Base-by-base conservation (phyloP, 35 echinoderm and acorn worm species). In the Hemicentrotus pulcherrimus region DNA sequence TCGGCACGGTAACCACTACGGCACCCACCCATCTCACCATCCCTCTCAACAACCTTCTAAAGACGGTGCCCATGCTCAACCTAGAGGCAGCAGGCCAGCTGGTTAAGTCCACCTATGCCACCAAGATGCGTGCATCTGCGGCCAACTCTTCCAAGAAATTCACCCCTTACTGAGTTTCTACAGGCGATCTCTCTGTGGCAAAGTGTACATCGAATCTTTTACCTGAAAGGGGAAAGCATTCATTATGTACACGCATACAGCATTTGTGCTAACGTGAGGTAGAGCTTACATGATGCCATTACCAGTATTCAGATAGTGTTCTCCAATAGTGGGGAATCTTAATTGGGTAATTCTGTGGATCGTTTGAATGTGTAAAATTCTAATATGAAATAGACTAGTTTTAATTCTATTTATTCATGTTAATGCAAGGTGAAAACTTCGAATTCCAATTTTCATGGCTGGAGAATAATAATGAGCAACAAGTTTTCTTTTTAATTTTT, bases 41-140 rank as follows among this genome's bases (percentile, higher is more conserved):
- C 48, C 96, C 96, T 47, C 96, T 96, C 31, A 94, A 94, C 94
- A 96, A 89, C 88, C 60, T 96, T n/a, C 96, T 96, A 30, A 96
- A 96, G 94, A 86, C 96, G 71, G 96, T 96, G 48, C 96, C 96
- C 48, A 94, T 96, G 50, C 94, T 96, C 94, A 96, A 91, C 88
- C 48, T 96, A 94, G 96, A 96, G 86, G 86, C 96, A 18, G 94
- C 96, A 32, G 94, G 86, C 32, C 87, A 85, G 52, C 96, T 94
- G 24, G 94, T 86, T 94, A 96, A 94, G 55, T 94, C 94, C 86
- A 94, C 96, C 85, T 96, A 96, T 58, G 94, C 96, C 70, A 96
- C 96, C 96, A 96, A 96, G 93, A 88, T 96, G 58, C 96, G 96
- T 86, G 94, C 96, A 91, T 78, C 65, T 78, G 94, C 78, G 16